phyloP scores from a whole-genome alignment of 2,113 vertebrate genomes.

The Chaetodon auriga region DNA sequence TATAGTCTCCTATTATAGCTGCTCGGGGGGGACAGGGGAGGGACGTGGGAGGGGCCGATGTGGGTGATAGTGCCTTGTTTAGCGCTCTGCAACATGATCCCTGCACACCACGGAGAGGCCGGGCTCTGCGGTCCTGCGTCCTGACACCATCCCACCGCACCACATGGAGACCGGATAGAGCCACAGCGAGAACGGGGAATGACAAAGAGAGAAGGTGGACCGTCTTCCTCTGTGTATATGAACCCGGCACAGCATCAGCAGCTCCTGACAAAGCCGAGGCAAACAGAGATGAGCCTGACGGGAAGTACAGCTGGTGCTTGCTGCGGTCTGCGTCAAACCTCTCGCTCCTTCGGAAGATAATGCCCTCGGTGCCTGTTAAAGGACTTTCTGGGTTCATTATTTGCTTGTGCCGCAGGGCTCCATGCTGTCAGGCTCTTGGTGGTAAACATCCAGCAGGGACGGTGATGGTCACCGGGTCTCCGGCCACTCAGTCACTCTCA shows the following conservation, averaged over 20 bases:
- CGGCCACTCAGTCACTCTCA: slow-evolving; percentile 64
- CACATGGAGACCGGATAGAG: slow-evolving; percentile 60
- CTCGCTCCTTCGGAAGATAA: slow-evolving; percentile 56
- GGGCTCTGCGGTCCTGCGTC: slow-evolving; percentile 55
- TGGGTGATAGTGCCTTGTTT: slow-evolving; percentile 71
- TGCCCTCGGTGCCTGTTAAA: slow-evolving; percentile 52
- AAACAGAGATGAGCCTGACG: slow-evolving; percentile 55
- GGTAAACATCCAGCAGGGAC: slow-evolving; percentile 60
- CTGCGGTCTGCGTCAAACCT: slow-evolving; percentile 79
- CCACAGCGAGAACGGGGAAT: slow-evolving; percentile 1
- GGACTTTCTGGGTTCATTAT: slow-evolving; percentile 49
- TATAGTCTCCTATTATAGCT: background rate
- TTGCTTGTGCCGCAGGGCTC: slow-evolving; percentile 26
- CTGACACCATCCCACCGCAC: slow-evolving; percentile 39
- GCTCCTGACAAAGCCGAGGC: slow-evolving; percentile 47
- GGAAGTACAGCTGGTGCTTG: slow-evolving; percentile 34
- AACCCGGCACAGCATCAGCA: slow-evolving; percentile 61
- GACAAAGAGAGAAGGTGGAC: slow-evolving; percentile 53
- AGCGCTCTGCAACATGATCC: slow-evolving; percentile 80
- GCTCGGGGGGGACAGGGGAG: background rate
- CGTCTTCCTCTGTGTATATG: slow-evolving; percentile 28
- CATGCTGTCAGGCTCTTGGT: slow-evolving; percentile 38
- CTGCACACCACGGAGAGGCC: slow-evolving; percentile 62
- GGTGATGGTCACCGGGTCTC: slow-evolving; percentile 70
- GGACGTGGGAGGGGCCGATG: slow-evolving; percentile 58